Evolutionary conservation across 92 coral and sea anemone genomes (phyloP), one percentile per base, ranked within the genome.

Genomic region (Porites divaricata): DNA sequence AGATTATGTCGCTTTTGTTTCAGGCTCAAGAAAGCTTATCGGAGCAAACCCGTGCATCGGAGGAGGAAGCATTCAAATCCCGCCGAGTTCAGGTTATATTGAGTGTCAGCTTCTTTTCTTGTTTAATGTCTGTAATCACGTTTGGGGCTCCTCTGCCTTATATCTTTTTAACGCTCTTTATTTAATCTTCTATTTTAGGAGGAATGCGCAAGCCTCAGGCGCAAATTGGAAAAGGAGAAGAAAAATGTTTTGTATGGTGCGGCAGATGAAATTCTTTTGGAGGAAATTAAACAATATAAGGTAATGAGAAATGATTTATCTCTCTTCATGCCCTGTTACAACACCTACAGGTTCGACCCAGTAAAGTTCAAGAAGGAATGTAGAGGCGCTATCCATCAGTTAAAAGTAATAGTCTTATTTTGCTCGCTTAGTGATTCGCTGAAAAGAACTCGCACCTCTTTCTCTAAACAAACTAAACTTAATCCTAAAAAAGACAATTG

Each of bases 201-300:
- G 92, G 99, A 96, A 58, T 92, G 95, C 49, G 87, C 91, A 59
- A 96, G 94, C 87, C 77, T 96, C 28, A 96, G 90, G 70, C 92
- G 99, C 20, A 96, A 88, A 85, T 87, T 96, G 13, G 99, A 94
- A 62, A 96, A 96, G 84, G 98, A 96, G 73, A 96, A 96, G 92
- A 95, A 96, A 72, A 96, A 92, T 83, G 99, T 94, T 70, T 75
- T 96, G 69, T 96, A 94, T 78, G 99, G 99, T 4, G 97, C 98
- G 15, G 99, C 99, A 20, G 99, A 96, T 70, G 99, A 96, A 72
- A 92, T 96, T 28, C 84, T 96, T 19, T 91, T 96, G 81, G 99
- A 96, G 64, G 99, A 96, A 87, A 95, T 94, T 41, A 91, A 91
- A 49, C 94, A 94, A 59, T 94, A 94, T 92, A 96, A 96, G 90